A percentile compares a stretch with the other conserved stretches of the same genome.
Evolutionary conservation across 2,797 vertebrate genomes (phyloP).

Genomic region (Falco naumanni): DNA sequence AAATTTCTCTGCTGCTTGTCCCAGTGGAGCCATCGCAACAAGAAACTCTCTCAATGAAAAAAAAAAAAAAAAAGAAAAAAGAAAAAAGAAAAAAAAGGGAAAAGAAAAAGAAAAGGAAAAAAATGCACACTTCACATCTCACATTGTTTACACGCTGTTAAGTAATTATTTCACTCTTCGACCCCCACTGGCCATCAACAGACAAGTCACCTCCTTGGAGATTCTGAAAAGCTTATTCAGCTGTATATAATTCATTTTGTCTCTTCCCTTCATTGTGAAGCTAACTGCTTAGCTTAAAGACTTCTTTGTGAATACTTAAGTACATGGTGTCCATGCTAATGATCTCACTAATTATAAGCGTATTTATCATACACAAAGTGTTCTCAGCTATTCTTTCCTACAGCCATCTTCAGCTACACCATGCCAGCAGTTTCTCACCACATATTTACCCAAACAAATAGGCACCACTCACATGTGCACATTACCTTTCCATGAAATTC

Average conservation of each 20-base stretch:
- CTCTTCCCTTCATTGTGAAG: constrained; percentile 69
- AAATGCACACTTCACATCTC: constrained; percentile 75
- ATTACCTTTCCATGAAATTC: background rate
- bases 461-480: background rate
- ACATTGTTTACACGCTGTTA: constrained; percentile 86
- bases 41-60: constrained; percentile 82
- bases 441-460: constrained; percentile 33
- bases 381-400: constrained; percentile 56
- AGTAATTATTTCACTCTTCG: constrained; percentile 86
- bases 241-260: constrained; percentile 79
- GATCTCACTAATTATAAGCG: constrained; percentile 81
- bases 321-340: constrained; percentile 77
- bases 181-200: constrained; percentile 78
- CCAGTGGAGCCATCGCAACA: constrained; percentile 80
- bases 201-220: constrained; percentile 83
- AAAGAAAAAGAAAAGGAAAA: constrained; percentile 29
- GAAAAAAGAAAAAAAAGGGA: background rate
- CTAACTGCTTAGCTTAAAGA: constrained; percentile 80
- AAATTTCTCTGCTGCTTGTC: constrained; percentile 87
- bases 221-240: constrained; percentile 84
- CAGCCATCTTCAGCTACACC: constrained; percentile 63
- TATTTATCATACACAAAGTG: constrained; percentile 77
- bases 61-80: constrained; percentile 54
- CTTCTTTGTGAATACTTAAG: constrained; percentile 79
- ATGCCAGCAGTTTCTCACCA: constrained; percentile 60